phyloP scores from a whole-genome alignment of 2,888 invertebrate species.

The Andrena dorsata region DNA sequence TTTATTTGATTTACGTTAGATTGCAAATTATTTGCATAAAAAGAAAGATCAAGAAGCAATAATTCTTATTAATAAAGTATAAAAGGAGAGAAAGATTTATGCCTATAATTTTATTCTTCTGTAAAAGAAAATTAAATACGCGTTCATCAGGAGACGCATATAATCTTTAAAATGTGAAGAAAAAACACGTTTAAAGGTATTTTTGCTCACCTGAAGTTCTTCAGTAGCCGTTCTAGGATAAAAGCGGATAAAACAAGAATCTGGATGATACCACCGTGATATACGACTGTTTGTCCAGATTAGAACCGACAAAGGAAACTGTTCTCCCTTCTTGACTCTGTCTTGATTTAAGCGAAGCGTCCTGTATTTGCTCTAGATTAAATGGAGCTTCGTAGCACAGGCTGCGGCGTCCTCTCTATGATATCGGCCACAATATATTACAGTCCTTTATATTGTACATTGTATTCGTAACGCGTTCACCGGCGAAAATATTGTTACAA shows the following conservation, averaged over 20 bases:
- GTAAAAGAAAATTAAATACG: neutral
- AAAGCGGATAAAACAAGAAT: constrained; percentile 65
- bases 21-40: too few relatives aligned
- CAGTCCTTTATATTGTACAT: constrained; percentile 53
- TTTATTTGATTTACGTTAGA: too few relatives aligned
- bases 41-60: too few relatives aligned
- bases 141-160: neutral
- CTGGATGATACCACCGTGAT: constrained; percentile 61
- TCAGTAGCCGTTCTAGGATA: constrained; percentile 60
- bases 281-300: constrained; percentile 80
- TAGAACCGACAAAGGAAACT: constrained; percentile 79
- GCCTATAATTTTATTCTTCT: neutral
- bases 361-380: constrained; percentile 81
- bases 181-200: constrained; percentile 7
- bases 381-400: constrained; percentile 65
- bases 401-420: constrained; percentile 51
- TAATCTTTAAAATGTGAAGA: neutral
- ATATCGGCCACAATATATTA: constrained; percentile 52
- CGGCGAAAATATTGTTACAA: constrained; percentile 17
- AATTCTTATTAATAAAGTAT: too few relatives aligned
- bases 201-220: constrained; percentile 19
- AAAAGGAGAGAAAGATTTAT: too few relatives aligned
- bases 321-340: constrained; percentile 75
- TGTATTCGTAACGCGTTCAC: constrained; percentile 54
- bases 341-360: constrained; percentile 78